These are phyloP conservation scores for Halcyon senegalensis DNA, from an alignment of 2,113 vertebrate species.

Conservation along the genomic window DNA sequence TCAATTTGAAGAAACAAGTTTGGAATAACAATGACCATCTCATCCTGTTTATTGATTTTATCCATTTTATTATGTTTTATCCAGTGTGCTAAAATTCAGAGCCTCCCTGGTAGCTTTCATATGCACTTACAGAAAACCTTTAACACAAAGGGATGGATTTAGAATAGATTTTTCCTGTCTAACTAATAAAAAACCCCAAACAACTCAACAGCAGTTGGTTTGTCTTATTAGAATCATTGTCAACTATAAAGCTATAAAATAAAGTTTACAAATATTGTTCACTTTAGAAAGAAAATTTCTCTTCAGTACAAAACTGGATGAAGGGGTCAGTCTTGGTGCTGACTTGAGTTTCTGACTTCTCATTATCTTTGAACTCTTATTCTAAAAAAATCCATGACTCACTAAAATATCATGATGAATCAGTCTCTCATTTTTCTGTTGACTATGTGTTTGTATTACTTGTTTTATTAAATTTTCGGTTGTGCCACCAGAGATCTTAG, in stretches of 20 bases:
- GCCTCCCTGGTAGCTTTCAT: neutral
- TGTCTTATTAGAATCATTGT: neutral
- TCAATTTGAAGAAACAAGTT: conserved; percentile 26
- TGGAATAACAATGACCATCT: conserved; percentile 41
- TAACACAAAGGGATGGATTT: neutral
- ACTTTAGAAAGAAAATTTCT: neutral
- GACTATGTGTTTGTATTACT: neutral
- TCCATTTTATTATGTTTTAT: conserved; percentile 38
- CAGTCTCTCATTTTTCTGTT: neutral
- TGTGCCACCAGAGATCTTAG: neutral
- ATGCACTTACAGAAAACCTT: neutral
- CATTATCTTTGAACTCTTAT: neutral
- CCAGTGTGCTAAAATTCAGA: conserved; percentile 19
- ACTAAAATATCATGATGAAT: neutral
- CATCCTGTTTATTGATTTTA: conserved; percentile 60
- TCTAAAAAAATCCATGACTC: neutral
- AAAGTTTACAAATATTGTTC: neutral
- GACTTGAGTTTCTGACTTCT: neutral
- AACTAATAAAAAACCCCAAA: neutral
- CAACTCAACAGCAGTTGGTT: neutral
- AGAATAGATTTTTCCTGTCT: conserved; percentile 14
- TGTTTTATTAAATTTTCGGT: neutral
- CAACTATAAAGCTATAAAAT: neutral
- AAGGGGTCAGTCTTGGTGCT: neutral
- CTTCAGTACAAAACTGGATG: neutral